A percentile compares a stretch with the other conserved stretches of the same genome.
Conservation (phyloP, 2,113 vertebrate genomes). For the Lampris megalopsis region DNA sequence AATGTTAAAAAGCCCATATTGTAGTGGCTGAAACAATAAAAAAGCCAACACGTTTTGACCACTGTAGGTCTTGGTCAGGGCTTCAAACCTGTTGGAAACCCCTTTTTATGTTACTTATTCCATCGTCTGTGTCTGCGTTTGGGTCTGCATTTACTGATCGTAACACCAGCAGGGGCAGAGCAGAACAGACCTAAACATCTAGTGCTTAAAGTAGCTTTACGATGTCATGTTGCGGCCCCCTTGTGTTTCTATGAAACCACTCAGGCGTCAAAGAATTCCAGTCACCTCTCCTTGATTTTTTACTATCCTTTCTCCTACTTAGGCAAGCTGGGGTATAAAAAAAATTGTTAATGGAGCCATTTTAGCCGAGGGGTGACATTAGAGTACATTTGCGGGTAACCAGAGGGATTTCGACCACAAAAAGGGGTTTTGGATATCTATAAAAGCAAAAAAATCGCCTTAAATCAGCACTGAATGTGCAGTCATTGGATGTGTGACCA, state of each 20-base stretch:
- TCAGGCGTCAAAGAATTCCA: slow-evolving; percentile 48
- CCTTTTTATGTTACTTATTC: no score
- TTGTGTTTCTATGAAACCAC: slow-evolving; percentile 61
- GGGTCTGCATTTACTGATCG: no score
- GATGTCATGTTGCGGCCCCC: slow-evolving; percentile 46
- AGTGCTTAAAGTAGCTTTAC: slow-evolving; percentile 69
- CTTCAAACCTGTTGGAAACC: no score
- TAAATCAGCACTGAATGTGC: neutral
- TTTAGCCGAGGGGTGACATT: neutral
- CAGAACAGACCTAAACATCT: slow-evolving; percentile 54
- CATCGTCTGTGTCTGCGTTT: no score
- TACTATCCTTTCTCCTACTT: slow-evolving; percentile 11
- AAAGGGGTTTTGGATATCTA: neutral
- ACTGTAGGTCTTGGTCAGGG: no score
- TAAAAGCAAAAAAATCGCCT: neutral
- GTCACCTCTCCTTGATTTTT: slow-evolving; percentile 33
- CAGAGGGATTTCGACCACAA: neutral
- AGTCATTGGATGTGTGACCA: no score
- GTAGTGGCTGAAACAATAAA: no score
- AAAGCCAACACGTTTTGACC: no score
- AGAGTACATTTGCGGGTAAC: neutral
- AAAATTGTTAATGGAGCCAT: neutral
- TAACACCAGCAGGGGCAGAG: slow-evolving; percentile 42
- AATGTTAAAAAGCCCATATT: no score
- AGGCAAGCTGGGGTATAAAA: slow-evolving; percentile 15